Conservation (phyloP, 2,888 invertebrate species). For the Xestia ashworthii region DNA sequence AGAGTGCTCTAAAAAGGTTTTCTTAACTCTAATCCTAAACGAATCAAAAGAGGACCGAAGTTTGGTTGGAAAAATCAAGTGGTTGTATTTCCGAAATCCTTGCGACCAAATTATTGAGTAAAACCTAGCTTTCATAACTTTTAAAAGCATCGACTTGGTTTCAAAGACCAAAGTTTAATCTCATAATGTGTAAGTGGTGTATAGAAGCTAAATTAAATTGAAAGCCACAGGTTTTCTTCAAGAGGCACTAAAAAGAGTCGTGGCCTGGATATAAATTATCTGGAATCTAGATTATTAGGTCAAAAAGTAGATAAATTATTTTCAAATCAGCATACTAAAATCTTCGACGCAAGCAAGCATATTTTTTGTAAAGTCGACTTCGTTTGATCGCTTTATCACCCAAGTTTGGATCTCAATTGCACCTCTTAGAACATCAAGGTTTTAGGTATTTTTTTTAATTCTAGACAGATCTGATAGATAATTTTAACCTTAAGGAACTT, state of each 20-base stretch:
- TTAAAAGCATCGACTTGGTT: constrained; percentile 3
- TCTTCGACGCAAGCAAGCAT: neutral
- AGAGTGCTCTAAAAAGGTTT: neutral
- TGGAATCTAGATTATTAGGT: constrained; percentile 22
- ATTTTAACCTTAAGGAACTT: neutral
- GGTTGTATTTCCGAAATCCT: neutral
- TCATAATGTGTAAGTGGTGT: constrained; percentile 10
- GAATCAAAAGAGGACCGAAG: neutral
- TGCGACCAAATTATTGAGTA: neutral
- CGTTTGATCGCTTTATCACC: neutral
- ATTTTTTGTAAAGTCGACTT: neutral
- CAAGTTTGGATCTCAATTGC: neutral
- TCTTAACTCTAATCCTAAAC: neutral
- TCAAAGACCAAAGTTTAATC: constrained; percentile 14
- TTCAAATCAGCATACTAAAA: constrained; percentile 27
- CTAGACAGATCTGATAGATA: neutral
- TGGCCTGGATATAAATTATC: constrained; percentile 21
- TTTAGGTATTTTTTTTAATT: neutral
- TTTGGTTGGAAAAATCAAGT: neutral
- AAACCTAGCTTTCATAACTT: constrained; percentile 11
- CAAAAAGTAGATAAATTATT: neutral
- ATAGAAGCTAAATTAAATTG: constrained; percentile 18
- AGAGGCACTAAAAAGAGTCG: constrained; percentile 7
- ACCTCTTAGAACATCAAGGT: neutral
- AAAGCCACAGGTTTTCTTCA: constrained; percentile 15